Evolutionary conservation across 1,140 invertebrate species (phyloP).

Genomic region (Drosophila tani): DNA sequence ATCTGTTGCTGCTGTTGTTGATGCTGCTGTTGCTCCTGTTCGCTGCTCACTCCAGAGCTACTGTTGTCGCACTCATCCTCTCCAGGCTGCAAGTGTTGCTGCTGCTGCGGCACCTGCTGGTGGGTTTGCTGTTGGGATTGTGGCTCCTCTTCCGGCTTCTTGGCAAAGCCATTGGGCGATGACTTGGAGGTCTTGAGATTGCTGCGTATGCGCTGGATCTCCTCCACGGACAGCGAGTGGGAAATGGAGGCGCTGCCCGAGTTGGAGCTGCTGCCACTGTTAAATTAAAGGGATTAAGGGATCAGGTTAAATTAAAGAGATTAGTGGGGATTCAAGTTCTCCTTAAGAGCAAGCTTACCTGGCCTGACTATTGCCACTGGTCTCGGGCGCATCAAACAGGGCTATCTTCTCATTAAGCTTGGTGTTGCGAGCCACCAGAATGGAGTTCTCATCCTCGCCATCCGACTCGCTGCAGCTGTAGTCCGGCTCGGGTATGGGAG

Average conservation of each 20-base stretch:
- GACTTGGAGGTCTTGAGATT: constrained; percentile 93
- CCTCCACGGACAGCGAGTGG: constrained; percentile 94
- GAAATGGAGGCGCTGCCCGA: constrained; percentile 89
- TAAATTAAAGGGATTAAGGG: background rate
- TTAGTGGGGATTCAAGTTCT: background rate
- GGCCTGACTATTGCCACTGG: constrained; percentile 89
- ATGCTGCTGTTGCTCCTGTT: constrained; percentile 88
- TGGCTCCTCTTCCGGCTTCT: constrained; percentile 85
- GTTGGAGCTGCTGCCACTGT: constrained; percentile 87
- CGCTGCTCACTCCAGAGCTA: constrained; percentile 93
- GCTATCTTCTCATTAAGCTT: constrained; percentile 84
- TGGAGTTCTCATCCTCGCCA: constrained; percentile 87
- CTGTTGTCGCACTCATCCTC: constrained; percentile 94
- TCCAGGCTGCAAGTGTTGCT: constrained; percentile 53
- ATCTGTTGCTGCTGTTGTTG: constrained; percentile 66
- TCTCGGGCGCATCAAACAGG: constrained; percentile 86
- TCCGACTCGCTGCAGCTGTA: constrained; percentile 93
- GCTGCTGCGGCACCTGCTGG: constrained; percentile 12
- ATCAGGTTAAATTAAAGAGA: background rate
- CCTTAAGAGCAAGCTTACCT: constrained; percentile 84
- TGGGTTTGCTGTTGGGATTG: constrained; percentile 28
- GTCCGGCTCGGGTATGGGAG: constrained; percentile 95
- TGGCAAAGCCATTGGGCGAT: constrained; percentile 92
- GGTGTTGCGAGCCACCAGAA: constrained; percentile 79
- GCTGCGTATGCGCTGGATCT: constrained; percentile 93